Conservation (phyloP, 2,888 invertebrate genomes). For the Brachyptera risi region DNA sequence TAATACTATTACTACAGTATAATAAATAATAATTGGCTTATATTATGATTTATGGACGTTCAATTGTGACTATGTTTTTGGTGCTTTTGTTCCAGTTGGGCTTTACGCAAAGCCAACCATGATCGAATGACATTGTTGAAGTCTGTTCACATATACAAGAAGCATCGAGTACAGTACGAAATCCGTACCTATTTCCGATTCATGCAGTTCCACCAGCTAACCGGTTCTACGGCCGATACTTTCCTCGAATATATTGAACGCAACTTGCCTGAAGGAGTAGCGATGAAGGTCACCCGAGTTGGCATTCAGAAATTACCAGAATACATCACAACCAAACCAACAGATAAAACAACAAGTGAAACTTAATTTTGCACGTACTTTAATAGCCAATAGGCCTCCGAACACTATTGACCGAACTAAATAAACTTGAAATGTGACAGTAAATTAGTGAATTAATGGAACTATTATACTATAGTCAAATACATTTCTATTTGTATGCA, state of each 20-base stretch:
- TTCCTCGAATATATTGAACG: slow-evolving; percentile 93
- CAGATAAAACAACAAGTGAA: background rate
- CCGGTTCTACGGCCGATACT: slow-evolving; percentile 93
- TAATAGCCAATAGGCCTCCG: too few species aligned
- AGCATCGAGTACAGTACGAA: slow-evolving; percentile 95
- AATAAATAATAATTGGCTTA: too few species aligned
- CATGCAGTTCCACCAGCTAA: slow-evolving; percentile 76
- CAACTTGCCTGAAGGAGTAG: slow-evolving; percentile 96
- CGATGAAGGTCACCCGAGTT: slow-evolving; percentile 83
- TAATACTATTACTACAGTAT: too few species aligned
- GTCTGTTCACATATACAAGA: slow-evolving; percentile 86
- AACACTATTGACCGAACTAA: too few species aligned
- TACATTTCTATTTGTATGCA: too few species aligned
- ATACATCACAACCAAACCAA: slow-evolving; percentile 9
- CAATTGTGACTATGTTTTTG: background rate
- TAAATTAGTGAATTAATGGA: too few species aligned
- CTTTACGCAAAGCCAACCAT: slow-evolving; percentile 65
- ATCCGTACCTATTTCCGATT: slow-evolving; percentile 86
- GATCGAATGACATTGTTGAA: slow-evolving; percentile 77
- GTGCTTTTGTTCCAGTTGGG: slow-evolving; percentile 59
- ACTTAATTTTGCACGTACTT: too few species aligned
- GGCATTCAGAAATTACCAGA: slow-evolving; percentile 25
- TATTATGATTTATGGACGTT: too few species aligned
- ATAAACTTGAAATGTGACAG: too few species aligned
- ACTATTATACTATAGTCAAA: too few species aligned